These are phyloP conservation scores for Rousettus madagascariensis DNA, from an alignment of 2,797 vertebrate genomes.

Conservation along the genomic window DNA sequence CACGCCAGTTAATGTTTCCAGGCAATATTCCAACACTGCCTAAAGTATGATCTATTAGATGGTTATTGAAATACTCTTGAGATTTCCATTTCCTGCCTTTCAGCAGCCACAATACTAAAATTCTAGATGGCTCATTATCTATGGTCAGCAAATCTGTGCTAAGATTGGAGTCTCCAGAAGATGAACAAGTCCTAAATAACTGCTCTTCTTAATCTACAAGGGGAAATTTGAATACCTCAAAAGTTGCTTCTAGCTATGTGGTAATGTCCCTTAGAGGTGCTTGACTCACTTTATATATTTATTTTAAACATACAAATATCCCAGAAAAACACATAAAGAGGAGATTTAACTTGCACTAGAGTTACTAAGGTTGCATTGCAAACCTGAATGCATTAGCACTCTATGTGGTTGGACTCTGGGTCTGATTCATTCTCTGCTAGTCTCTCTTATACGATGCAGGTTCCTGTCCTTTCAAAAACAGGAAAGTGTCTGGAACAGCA, in stretches of 20 bases:
- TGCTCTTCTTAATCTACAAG: background rate
- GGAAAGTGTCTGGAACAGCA: background rate
- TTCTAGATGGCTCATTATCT: background rate
- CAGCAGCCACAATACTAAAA: background rate
- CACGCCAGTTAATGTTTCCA: background rate
- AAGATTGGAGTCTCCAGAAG: background rate
- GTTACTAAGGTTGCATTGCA: background rate
- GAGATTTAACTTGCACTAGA: background rate
- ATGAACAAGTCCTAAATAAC: background rate
- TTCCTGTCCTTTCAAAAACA: background rate
- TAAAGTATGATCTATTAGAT: background rate
- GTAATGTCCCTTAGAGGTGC: background rate
- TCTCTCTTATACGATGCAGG: background rate
- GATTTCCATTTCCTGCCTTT: background rate
- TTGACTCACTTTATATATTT: background rate
- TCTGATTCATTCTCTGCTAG: background rate
- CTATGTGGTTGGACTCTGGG: background rate
- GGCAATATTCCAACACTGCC: background rate
- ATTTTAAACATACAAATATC: background rate
- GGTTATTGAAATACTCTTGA: conserved; percentile 10
- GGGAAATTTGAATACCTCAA: background rate
- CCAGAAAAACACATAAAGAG: background rate
- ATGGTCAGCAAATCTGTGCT: background rate
- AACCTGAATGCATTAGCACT: background rate
- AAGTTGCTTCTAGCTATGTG: background rate